Evolutionary conservation across 2,113 vertebrate species (phyloP).

Genomic region (Hystrix cristata): DNA sequence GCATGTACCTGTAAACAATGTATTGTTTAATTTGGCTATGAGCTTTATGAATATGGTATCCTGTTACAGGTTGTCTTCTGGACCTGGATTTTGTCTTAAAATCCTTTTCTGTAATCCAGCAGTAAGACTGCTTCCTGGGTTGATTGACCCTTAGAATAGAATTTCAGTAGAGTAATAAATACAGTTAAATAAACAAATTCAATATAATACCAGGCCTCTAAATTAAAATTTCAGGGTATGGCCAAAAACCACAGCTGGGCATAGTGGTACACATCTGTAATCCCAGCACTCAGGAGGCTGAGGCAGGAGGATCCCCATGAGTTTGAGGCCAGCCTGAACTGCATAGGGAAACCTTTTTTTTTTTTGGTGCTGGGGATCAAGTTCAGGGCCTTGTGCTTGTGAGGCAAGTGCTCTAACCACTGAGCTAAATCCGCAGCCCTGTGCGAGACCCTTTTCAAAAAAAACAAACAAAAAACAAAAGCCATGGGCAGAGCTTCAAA

Average conservation of each 20-base stretch:
- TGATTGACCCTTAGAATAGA: slow-evolving; percentile 41
- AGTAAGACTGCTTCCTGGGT: neutral
- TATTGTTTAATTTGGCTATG: slow-evolving; percentile 48
- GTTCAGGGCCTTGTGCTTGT: no score
- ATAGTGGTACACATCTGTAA: no score
- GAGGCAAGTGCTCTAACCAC: no score
- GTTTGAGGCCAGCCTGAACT: no score
- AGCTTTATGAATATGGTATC: slow-evolving; percentile 48
- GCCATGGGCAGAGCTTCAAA: neutral
- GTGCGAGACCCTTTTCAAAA: no score
- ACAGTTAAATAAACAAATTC: neutral
- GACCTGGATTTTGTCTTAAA: neutral
- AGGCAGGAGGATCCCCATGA: no score
- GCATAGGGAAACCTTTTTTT: no score
- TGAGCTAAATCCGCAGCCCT: no score
- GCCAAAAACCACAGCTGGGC: neutral
- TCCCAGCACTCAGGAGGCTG: no score
- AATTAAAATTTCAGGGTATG: neutral
- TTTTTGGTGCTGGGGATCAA: no score
- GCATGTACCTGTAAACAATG: slow-evolving; percentile 20
- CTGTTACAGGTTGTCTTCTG: neutral
- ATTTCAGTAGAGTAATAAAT: neutral
- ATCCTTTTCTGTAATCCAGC: neutral
- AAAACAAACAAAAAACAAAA: neutral
- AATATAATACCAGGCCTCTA: neutral